These are phyloP conservation scores for Pelvicachromis taeniatus DNA, from an alignment of 2,113 vertebrate genomes.

Conservation along the genomic window DNA sequence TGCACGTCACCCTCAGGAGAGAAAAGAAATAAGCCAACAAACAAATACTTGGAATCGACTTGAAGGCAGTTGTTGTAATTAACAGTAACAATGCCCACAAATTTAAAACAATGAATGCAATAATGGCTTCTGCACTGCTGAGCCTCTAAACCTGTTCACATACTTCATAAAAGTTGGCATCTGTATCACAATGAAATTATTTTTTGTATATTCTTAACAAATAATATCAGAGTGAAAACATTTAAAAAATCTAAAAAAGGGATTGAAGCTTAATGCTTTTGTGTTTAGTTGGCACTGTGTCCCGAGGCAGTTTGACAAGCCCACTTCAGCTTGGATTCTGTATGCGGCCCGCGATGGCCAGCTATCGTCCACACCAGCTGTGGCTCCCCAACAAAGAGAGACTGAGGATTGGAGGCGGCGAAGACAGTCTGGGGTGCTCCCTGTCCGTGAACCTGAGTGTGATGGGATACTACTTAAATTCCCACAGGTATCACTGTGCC, in stretches of 20 bases:
- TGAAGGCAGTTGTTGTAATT: background rate
- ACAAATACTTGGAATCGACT: background rate
- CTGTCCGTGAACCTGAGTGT: constrained; percentile 28
- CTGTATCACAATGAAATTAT: background rate
- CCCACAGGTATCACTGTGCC: constrained; percentile 76
- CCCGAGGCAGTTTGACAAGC: constrained; percentile 70
- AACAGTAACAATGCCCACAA: background rate
- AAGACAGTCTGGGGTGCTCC: constrained; percentile 33
- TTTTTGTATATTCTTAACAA: background rate
- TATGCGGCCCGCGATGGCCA: constrained; percentile 60
- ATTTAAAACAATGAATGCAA: background rate
- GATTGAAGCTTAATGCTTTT: background rate
- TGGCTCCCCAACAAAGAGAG: background rate
- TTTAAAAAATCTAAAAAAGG: background rate
- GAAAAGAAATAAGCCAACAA: background rate
- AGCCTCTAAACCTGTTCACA: background rate
- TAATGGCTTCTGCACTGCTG: background rate
- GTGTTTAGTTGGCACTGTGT: constrained; percentile 81
- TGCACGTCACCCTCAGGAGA: background rate
- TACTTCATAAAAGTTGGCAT: background rate
- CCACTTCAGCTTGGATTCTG: constrained; percentile 72
- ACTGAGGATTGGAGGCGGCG: constrained; percentile 42
- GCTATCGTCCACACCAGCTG: constrained; percentile 9
- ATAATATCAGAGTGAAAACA: background rate
- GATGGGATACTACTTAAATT: constrained; percentile 75